Evolutionary conservation across 2,888 invertebrate genomes (phyloP), one percentile per base, ranked within the genome.

Genomic region (Erebia palarica): DNA sequence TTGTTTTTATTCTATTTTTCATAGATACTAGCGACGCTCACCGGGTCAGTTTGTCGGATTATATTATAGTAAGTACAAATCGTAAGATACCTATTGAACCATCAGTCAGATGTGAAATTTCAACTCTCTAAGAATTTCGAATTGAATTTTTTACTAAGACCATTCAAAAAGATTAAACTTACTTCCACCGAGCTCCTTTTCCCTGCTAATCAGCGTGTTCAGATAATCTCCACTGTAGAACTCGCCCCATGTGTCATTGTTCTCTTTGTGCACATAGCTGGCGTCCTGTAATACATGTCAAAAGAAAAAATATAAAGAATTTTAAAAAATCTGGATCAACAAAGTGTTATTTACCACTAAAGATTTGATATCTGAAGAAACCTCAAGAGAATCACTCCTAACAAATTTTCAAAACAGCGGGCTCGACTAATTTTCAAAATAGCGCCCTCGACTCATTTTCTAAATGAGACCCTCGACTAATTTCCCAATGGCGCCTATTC

Each of bases 141-240:
- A 7, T 36, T 36, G 0, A 27, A 0, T 57, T 57, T 57, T 16
- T 21, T 10, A 57, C 27, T 21, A 3, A 27, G 14, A 16, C 13
- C 10, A 58, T 7, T 58, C 14, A 58, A 18, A 10, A 36, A 7
- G 0, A 7, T 7, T 1, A 53, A 18, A 80, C 81, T 74, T 76
- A 88, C 89, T 85, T 57, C 83, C 80, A 21, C 85, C 84, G 65
- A 84, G 84, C 73, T 85, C 82, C 68, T 81, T 88, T 67, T 83
- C 85, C 57, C 80, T 82, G 11, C 81, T 80, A 1, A 85, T 72
- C 36, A 84, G 75, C 7, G 81, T 78, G 27, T 81, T 80, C 10
- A 87, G 76, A 51, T 85, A 84, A 21, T 84, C 85, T 2, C 80
- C 80, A 49, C 83, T 81, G 16, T 80, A 81, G 51, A 82, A 78